A percentile compares a stretch with the other conserved stretches of the same genome.
phyloP scores from a whole-genome alignment of 2,888 invertebrate species.

The Siphlonurus alternatus region DNA sequence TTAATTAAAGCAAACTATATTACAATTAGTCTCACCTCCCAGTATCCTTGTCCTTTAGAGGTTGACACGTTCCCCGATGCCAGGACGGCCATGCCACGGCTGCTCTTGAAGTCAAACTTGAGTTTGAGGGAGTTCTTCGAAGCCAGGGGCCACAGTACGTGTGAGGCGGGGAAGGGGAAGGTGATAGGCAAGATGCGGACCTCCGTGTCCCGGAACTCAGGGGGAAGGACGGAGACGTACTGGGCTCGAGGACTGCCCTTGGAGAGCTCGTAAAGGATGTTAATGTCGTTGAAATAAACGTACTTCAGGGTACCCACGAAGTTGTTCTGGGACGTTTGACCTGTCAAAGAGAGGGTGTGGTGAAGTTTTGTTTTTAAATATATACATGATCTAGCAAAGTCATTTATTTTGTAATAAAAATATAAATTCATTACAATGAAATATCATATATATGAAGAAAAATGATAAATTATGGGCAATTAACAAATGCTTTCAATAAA shows the following conservation, averaged over 20 bases:
- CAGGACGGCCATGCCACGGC: constrained; percentile 63
- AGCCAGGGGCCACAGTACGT: constrained; percentile 76
- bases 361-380: background rate
- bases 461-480: background rate
- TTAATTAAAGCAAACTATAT: too few species aligned
- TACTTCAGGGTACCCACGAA: constrained; percentile 81
- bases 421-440: background rate
- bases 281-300: constrained; percentile 84
- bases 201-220: constrained; percentile 68
- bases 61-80: constrained; percentile 67
- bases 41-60: constrained; percentile 57
- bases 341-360: constrained; percentile 19
- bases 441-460: background rate
- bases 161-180: constrained; percentile 77
- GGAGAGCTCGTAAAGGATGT: constrained; percentile 74
- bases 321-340: constrained; percentile 64
- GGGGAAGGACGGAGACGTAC: constrained; percentile 53
- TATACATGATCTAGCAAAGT: background rate
- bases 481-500: too few species aligned
- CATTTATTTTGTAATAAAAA: background rate
- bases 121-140: constrained; percentile 55
- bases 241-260: constrained; percentile 73
- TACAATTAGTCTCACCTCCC: constrained; percentile 63
- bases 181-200: constrained; percentile 80
- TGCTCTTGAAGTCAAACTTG: constrained; percentile 75